phyloP scores from a whole-genome alignment of 2,797 vertebrate genomes.

The Chloroceryle inda region DNA sequence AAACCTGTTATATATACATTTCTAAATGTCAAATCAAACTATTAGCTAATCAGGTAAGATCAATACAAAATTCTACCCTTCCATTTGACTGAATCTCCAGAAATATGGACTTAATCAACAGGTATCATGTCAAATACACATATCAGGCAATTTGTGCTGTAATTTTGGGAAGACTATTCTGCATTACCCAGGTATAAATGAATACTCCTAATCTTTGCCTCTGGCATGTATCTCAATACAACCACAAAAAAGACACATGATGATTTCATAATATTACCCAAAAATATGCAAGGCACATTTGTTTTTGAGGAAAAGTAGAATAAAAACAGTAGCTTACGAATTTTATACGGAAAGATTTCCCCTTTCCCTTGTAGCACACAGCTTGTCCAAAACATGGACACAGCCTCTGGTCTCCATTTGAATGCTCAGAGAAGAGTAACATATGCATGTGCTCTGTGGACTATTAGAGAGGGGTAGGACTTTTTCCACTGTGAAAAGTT shows the following conservation, averaged over 20 bases:
- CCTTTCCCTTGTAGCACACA: background rate
- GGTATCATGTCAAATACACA: rapidly evolving
- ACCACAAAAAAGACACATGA: background rate
- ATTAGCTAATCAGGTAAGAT: background rate
- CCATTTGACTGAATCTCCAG: background rate
- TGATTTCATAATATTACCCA: background rate
- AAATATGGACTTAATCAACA: background rate
- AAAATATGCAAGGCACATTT: background rate
- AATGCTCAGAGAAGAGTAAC: background rate
- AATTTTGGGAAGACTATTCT: background rate
- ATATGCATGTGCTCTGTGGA: background rate
- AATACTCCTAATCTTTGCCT: background rate
- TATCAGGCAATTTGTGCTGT: background rate
- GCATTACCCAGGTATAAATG: background rate
- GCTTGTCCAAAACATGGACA: background rate
- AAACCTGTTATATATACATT: background rate
- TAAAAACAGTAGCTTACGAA: background rate
- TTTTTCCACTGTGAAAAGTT: background rate
- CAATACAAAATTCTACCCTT: background rate
- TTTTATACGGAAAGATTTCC: background rate
- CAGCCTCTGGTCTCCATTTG: background rate
- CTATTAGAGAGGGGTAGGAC: background rate
- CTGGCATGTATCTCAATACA: background rate
- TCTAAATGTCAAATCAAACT: background rate
- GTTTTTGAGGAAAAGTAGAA: background rate